phyloP scores from a whole-genome alignment of 2,113 vertebrate species.

The Monopterus albus region DNA sequence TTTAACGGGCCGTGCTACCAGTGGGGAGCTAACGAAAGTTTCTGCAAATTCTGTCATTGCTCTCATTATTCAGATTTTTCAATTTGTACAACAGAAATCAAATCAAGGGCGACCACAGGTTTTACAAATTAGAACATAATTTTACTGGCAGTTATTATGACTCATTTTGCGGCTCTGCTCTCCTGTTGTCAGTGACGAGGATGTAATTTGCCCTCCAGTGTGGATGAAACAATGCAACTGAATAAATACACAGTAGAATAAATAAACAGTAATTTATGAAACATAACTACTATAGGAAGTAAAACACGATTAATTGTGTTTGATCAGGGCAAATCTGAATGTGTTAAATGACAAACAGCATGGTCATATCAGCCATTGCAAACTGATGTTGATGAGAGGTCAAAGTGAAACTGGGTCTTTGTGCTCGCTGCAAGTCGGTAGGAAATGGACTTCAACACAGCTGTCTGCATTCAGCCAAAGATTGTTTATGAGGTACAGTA shows the following conservation, averaged over 20 bases:
- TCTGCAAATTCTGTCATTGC: slow-evolving; percentile 13
- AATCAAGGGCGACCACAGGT: slow-evolving; percentile 47
- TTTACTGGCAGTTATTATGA: slow-evolving; percentile 39
- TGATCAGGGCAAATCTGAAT: slow-evolving; percentile 26
- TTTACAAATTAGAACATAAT: slow-evolving; percentile 48
- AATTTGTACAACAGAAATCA: slow-evolving; percentile 37
- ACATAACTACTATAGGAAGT: slow-evolving; percentile 14
- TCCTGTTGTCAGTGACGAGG: slow-evolving; percentile 44
- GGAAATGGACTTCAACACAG: no score
- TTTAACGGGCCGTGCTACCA: slow-evolving; percentile 26
- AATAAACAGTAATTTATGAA: slow-evolving; percentile 31
- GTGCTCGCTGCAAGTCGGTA: no score
- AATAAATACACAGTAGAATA: slow-evolving; percentile 34
- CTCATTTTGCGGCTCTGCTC: slow-evolving; percentile 26
- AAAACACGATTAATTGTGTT: slow-evolving; percentile 3
- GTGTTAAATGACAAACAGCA: no score
- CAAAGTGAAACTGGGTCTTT: no score
- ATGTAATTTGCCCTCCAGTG: slow-evolving; percentile 27
- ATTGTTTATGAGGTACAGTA: no score
- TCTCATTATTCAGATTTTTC: slow-evolving; percentile 38
- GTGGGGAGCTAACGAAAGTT: slow-evolving; percentile 25
- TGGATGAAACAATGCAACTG: slow-evolving; percentile 17
- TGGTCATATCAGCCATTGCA: no score
- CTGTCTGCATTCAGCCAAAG: no score
- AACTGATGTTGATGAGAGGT: no score